Conservation (phyloP, 2,888 invertebrate genomes). For the Sinohyriopsis cumingii region DNA sequence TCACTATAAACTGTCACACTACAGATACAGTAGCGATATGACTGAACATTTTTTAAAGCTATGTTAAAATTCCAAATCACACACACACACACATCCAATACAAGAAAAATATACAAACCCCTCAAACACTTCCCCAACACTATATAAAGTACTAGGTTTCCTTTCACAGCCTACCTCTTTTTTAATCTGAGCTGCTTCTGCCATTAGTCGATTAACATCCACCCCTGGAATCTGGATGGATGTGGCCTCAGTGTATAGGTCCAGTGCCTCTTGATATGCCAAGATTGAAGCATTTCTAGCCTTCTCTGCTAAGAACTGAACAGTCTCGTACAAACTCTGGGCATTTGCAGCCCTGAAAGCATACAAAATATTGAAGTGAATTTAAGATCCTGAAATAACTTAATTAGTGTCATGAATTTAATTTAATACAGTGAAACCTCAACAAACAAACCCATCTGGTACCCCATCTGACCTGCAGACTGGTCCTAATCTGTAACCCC, state of each 20-base stretch:
- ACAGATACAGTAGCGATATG: too few species aligned
- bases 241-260: slow-evolving; percentile 85
- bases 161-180: slow-evolving; percentile 76
- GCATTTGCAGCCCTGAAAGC: slow-evolving; percentile 74
- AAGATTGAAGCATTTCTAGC: slow-evolving; percentile 83
- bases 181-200: slow-evolving; percentile 81
- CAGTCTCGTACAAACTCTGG: slow-evolving; percentile 81
- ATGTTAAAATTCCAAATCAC: neutral
- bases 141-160: neutral
- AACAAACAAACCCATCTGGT: neutral
- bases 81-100: neutral
- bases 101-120: neutral
- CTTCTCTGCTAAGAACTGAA: slow-evolving; percentile 82
- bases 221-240: slow-evolving; percentile 85
- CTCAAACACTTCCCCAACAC: neutral
- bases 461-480: too few species aligned
- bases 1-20: too few species aligned
- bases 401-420: neutral
- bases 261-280: slow-evolving; percentile 87
- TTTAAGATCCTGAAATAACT: neutral
- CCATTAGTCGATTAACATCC: slow-evolving; percentile 81
- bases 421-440: neutral
- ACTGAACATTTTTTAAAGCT: too few species aligned
- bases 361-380: neutral
- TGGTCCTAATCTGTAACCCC: too few species aligned